Base-by-base conservation (phyloP, 2,888 invertebrate genomes). In the Tenthredo amoena region DNA sequence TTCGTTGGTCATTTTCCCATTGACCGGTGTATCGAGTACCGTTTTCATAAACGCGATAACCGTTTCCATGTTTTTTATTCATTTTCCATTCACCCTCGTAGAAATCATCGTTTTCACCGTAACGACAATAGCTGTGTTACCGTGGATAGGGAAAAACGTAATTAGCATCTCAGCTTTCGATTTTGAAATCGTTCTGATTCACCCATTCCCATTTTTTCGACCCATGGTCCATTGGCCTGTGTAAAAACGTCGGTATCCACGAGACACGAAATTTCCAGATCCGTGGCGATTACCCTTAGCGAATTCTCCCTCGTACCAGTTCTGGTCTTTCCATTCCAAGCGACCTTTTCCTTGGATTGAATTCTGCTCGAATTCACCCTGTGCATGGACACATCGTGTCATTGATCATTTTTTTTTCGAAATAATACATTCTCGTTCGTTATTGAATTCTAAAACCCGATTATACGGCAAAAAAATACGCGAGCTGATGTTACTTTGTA, bases 281-380 rank as follows among this genome's bases (percentile, higher is more conserved):
- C 94, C 94, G 87, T 94, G 93, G 0, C 95, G 95, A 84, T 95
- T 89, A 85, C 96, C 95, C 0, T 94, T 94, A 21, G 89, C 88
- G 89, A 96, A 95, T n/a, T 95, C 94, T 0, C 96, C 96, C 87
- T 95, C 94, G 87, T 96, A 96, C 94, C 94, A 94, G 55, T 94
- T 94, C 86, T 95, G 93, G 88, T 95, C 94, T 85, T 95, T 94
- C 94, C 95, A 95, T 65, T 94, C 92, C 85, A 96, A 92, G 21
- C 88, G 89, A 6, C 96, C 96, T 89, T 93, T 94, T 5, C 96
- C 96, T 71, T 91, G 91, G 31, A 95, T 95, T 89, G 94, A 93
- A 87, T 96, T 96, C 55, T 94, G 90, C 88, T 94, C 92, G 89
- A 96, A 96, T 50, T 95, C 91, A 7, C 96, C 96, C 96, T 96